phyloP scores from a whole-genome alignment of 2,888 invertebrate species.

The Drosophila vallismaia region DNA sequence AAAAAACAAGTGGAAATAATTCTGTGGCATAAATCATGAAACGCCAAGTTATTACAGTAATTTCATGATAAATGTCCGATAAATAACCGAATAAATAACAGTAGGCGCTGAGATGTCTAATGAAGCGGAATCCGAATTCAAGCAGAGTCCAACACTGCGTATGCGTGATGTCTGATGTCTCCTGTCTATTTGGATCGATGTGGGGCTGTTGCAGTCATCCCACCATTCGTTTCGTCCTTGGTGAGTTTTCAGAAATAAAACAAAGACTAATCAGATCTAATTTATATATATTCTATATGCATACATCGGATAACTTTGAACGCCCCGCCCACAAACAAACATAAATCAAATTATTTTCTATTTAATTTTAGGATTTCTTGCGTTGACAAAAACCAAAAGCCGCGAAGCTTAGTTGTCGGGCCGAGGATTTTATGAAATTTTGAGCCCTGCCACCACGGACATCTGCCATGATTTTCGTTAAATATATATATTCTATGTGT shows the following conservation, averaged over 20 bases:
- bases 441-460: conserved; percentile 43
- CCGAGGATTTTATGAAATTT: conserved; percentile 28
- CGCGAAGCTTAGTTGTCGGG: conserved; percentile 44
- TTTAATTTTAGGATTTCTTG: conserved; percentile 56
- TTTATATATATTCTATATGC: conserved; percentile 5
- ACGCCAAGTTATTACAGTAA: conserved; percentile 51
- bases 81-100: conserved; percentile 50
- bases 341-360: conserved; percentile 64
- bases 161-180: conserved; percentile 31
- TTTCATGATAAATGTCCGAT: conserved; percentile 53
- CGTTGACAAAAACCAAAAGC: conserved; percentile 54
- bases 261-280: conserved; percentile 27
- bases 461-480: conserved; percentile 29
- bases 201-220: conserved; percentile 15
- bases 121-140: conserved; percentile 25
- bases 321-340: conserved; percentile 21
- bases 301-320: conserved; percentile 1
- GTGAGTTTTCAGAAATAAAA: conserved; percentile 35
- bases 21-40: conserved; percentile 43
- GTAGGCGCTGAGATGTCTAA: conserved; percentile 17
- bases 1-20: conserved; percentile 45
- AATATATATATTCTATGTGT: conserved; percentile 7
- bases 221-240: neutral
- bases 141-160: conserved; percentile 32
- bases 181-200: conserved; percentile 34